Base-by-base conservation (phyloP, 2,797 vertebrate genomes). In the Psittacula echo region DNA sequence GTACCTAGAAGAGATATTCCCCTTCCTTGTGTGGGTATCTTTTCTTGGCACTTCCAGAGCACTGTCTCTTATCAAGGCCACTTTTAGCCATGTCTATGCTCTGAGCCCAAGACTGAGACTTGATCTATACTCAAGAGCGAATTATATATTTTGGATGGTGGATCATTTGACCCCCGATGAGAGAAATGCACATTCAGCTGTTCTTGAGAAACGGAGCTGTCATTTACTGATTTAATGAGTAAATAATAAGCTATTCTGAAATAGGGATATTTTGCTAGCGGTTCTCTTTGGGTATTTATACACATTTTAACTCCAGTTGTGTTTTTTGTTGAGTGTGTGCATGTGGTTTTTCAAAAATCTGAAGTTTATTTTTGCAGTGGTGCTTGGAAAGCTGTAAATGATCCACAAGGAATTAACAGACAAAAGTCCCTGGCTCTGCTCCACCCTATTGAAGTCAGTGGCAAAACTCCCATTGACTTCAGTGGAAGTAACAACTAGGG, bases 301-400 rank as follows among this genome's bases (percentile, higher is more conserved):
- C 80, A 29, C 58, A 72, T 70, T 94, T 94, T 82, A 95, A 84
- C 42, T 94, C 84, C 75, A 80, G 37, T 90, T 85, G 64, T 60
- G 16, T 85, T 93, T 93, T 86, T 80, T 97, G 94, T 48, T 93
- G 37, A 37, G 77, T 95, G 85, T 94, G 85, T 75, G 77, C 0
- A 0, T 96, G 94, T 94, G 95, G 86, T 85, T 95, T 96, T 96
- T 96, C 39, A 27, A 66, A 95, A 95, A 95, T 93, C 86, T 87
- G 77, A 94, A 96, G 95, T 96, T 96, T 94, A 95, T 96, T 96
- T 97, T 97, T 96, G 87, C 91, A 90, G 72, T 89, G 95, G 68
- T 90, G 77, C 90, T 95, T 93, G 88, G 88, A 95, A 95, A 91
- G 95, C 94, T 96, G 95, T 90, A 95, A 96, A 96, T 96, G 94